Base-by-base conservation (phyloP, 2,113 vertebrate species). In the Cryptotis parvus region DNA sequence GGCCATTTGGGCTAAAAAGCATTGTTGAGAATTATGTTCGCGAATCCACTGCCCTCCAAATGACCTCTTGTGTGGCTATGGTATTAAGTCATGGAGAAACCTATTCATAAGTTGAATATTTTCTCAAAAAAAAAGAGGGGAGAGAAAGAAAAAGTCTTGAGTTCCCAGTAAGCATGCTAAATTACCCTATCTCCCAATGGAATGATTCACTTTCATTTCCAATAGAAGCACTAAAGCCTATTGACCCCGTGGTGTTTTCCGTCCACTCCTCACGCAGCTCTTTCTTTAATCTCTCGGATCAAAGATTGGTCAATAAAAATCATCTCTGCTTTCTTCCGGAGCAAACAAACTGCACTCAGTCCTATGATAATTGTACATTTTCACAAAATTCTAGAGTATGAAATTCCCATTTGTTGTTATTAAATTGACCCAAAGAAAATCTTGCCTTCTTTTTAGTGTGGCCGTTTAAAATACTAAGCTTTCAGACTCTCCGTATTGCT, bases 261-360 rank as follows among this genome's bases (percentile, higher is more conserved):
- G 97, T 97, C 97, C 94, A 83, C 97, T 97, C 97, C 97, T 97
- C 96, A 97, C 97, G 97, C 97, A 97, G 97, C 98, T 97, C 97
- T 98, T 98, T 97, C 98, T 98, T 98, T 98, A 99, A 98, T 98
- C 98, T 98, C 97, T 97, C 68, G 93, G 98, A 98, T 98, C 98
- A 98, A 98, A 98, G 98, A 98, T 97, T 98, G 98, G 98, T 98
- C 98, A 98, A 98, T 98, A 98, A 98, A 98, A 98, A 98, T 98
- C 97, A 98, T 98, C 97, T 98, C 95, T 97, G 96, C 97, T 98
- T 98, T 98, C 97, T 97, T 96, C 97, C 89, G 97, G 97, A 98
- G 97, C 97, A 98, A 98, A 98, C 97, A 98, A 98, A 98, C 97
- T 96, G 95, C 89, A 96, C 94, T 2, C 1, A 89, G 94, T 94